phyloP scores from a whole-genome alignment of 2,113 vertebrate genomes.

The Chascanopsetta lugubris region DNA sequence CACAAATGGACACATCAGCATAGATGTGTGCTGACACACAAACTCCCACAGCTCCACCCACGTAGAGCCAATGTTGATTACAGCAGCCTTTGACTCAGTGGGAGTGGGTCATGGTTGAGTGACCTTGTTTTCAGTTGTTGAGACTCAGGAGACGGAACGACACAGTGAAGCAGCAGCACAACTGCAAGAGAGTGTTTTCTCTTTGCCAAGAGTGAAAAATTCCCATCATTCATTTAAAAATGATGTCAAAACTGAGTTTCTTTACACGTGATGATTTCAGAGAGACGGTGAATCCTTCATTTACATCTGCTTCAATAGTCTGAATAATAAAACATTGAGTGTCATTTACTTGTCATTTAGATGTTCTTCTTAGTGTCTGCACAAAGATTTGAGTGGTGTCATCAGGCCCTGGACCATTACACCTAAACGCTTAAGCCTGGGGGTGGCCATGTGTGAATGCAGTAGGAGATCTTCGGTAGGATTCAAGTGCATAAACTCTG shows the following conservation, averaged over 20 bases:
- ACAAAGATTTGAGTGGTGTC: no score
- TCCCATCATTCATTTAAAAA: neutral
- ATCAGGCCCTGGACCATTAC: no score
- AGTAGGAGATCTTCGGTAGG: no score
- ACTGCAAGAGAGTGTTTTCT: constrained; percentile 11
- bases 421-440: no score
- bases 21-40: constrained; percentile 16
- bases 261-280: neutral
- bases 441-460: no score
- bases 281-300: neutral
- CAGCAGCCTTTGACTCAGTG: constrained; percentile 53
- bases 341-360: neutral
- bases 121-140: constrained; percentile 52
- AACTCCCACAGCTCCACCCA: constrained; percentile 50
- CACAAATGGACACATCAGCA: constrained; percentile 15
- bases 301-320: neutral
- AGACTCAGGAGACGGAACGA: constrained; percentile 40
- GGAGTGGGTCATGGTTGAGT: constrained; percentile 60
- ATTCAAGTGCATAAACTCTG: no score
- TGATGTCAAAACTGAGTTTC: neutral
- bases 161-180: constrained; percentile 7
- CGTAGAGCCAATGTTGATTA: constrained; percentile 52
- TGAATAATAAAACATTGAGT: neutral
- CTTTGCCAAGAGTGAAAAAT: neutral
- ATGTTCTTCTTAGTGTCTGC: no score